A percentile compares a stretch with the other conserved stretches of the same genome.
These are phyloP conservation scores for Criorhina ranunculi DNA, from an alignment of 2,888 invertebrate genomes.

Conservation along the genomic window DNA sequence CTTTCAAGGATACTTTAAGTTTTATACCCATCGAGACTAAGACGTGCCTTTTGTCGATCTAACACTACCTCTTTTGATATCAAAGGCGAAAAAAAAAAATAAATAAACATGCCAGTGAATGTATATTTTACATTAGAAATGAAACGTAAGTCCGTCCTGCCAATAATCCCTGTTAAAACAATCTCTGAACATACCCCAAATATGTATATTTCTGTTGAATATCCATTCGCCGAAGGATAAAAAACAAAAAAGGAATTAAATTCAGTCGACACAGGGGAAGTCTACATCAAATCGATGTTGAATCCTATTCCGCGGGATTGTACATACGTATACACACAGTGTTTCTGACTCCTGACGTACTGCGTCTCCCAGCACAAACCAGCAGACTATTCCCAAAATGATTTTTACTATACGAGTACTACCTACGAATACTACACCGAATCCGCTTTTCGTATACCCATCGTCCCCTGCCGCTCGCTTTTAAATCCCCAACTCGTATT, in stretches of 20 bases:
- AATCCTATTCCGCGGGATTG: conserved; percentile 56
- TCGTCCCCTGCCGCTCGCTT: background rate
- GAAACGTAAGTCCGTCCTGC: conserved; percentile 18
- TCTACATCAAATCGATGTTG: conserved; percentile 58
- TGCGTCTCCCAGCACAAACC: conserved; percentile 17
- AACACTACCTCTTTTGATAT: background rate
- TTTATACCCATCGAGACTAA: background rate
- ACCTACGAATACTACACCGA: conserved; percentile 18
- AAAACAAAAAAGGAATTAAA: conserved; percentile 14
- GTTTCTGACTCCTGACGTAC: conserved; percentile 19
- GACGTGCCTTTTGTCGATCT: background rate
- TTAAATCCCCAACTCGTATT: conserved; percentile 17
- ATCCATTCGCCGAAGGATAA: conserved; percentile 22
- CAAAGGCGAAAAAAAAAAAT: conserved; percentile 5
- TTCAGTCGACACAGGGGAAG: background rate
- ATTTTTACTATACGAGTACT: conserved; percentile 61
- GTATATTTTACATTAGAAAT: conserved; percentile 28
- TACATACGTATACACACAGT: background rate
- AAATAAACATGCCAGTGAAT: conserved; percentile 24
- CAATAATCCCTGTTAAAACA: conserved; percentile 35
- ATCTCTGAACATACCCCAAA: conserved; percentile 1
- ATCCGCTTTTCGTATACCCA: background rate
- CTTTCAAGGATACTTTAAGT: conserved; percentile 17
- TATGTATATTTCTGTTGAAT: conserved; percentile 6
- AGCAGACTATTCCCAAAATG: conserved; percentile 30